Conservation (phyloP, 2,888 invertebrate species). For the Odontocerum albicorne region DNA sequence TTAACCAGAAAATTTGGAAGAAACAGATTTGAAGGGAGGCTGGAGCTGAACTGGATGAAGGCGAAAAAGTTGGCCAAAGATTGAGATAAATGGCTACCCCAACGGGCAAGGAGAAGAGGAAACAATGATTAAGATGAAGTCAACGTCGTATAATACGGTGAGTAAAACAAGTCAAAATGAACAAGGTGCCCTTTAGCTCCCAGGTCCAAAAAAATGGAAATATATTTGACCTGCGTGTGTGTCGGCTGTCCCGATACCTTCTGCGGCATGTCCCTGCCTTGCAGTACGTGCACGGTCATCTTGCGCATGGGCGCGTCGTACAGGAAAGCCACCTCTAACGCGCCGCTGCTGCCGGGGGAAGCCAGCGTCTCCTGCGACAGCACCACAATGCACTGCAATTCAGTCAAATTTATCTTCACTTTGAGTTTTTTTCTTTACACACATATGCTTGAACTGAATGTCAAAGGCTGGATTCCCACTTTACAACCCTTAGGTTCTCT, state of each 20-base stretch:
- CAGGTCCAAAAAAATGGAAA: not conserved
- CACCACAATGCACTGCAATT: conserved; percentile 56
- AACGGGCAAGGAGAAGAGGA: no score
- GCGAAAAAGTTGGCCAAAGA: no score
- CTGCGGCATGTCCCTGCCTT: conserved; percentile 79
- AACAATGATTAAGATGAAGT: no score
- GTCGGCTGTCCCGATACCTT: conserved; percentile 68
- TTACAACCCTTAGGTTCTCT: no score
- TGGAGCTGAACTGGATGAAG: no score
- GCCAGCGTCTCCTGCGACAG: conserved; percentile 53
- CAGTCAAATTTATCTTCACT: no score
- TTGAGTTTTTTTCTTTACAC: no score
- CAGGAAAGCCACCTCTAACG: conserved; percentile 82
- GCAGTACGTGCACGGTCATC: conserved; percentile 90
- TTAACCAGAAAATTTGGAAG: no score
- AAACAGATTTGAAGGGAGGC: no score
- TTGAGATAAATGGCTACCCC: no score
- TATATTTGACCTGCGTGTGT: conserved; percentile 62
- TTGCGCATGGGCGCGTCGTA: conserved; percentile 90
- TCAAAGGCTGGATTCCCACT: no score
- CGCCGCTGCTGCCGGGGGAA: conserved; percentile 62
- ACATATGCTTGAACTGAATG: no score
- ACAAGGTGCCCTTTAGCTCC: not conserved
- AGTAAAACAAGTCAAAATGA: not conserved
- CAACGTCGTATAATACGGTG: not conserved